Evolutionary conservation across 2,888 invertebrate genomes (phyloP), one percentile per base, ranked within the genome.

Genomic region (Oligia strigilis): DNA sequence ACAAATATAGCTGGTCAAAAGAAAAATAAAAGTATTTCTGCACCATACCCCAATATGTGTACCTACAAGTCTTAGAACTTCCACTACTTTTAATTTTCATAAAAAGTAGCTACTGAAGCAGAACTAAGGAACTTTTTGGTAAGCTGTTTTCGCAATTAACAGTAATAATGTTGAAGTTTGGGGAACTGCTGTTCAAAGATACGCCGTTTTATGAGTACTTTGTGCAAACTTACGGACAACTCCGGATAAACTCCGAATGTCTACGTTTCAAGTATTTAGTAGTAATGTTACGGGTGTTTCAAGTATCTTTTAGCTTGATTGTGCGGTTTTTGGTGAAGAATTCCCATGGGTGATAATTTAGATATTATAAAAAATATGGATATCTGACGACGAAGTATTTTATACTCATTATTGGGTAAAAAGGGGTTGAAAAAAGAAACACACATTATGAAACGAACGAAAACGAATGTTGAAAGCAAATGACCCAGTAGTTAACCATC

Each of bases 131-230:
- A 66, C 43, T 69, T 64, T 76, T 81, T 60, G 66, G 66, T 52
- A 60, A 81, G 85, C 74, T 58, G 55, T 72, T 77, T 78, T 76
- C 4, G 66, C n/a, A 78, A 81, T 82, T 78, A 84, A 62, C 60
- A 70, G 46, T 58, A 75, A 85, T 85, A 85, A 81, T 72, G 81
- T 72, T 81, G 73, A 83, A 75, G 64, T 82, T 86, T 73, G 72
- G 36, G 52, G 29, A 65, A 73, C 86, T 85, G 85, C 60, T 66
- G 80, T 80, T 70, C 66, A 66, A 77, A 85, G 85, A 85, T 85
- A 86, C 74, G 82, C 72, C 64, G 43, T 69, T 85, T 85, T 80
- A 86, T 66, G 73, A 83, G 75, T 55, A 64, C 60, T 62, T 70
- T 55, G 49, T n/a, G 69, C 65, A 55, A 85, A 86, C 62, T 75